Evolutionary conservation across 2,113 vertebrate genomes (phyloP).

Genomic region (Paralichthys olivaceus): DNA sequence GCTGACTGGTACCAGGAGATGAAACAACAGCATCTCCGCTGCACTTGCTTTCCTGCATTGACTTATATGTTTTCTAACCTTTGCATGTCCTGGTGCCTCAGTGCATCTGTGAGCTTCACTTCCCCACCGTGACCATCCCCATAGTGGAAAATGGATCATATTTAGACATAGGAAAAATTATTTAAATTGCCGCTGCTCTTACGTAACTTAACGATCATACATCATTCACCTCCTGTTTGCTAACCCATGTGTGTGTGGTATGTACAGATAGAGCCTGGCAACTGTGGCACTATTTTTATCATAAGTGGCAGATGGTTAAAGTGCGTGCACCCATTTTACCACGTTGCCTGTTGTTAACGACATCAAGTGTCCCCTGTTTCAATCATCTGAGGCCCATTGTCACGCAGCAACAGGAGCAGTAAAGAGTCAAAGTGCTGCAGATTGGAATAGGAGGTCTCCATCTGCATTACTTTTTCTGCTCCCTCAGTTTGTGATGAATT

Average conservation of each 20-base stretch:
- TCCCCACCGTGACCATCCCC: no score
- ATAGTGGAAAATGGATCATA: background rate
- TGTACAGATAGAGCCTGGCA: conserved; percentile 62
- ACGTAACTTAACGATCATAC: conserved; percentile 23
- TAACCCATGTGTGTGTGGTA: conserved; percentile 37
- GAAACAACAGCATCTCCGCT: background rate
- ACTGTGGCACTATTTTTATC: conserved; percentile 77
- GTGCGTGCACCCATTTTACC: conserved; percentile 62
- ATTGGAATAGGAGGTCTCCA: conserved; percentile 13
- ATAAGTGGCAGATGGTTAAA: conserved; percentile 75
- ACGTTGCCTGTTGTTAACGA: conserved; percentile 70
- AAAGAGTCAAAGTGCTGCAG: conserved; percentile 21
- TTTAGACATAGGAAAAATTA: background rate
- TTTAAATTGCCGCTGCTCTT: background rate
- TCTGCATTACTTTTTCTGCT: background rate
- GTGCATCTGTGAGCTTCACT: background rate
- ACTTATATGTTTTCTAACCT: background rate
- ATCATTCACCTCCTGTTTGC: conserved; percentile 33
- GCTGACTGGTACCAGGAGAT: background rate
- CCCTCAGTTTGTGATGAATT: background rate
- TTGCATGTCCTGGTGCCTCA: background rate
- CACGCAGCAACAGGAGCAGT: conserved; percentile 62
- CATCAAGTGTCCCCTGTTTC: conserved; percentile 60
- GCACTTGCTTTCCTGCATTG: background rate
- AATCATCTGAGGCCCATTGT: conserved; percentile 47